Percentiles rank a stretch among this genome's conserved stretches.
Conservation (phyloP, 2,113 vertebrate species). For the Alligator sinensis region DNA sequence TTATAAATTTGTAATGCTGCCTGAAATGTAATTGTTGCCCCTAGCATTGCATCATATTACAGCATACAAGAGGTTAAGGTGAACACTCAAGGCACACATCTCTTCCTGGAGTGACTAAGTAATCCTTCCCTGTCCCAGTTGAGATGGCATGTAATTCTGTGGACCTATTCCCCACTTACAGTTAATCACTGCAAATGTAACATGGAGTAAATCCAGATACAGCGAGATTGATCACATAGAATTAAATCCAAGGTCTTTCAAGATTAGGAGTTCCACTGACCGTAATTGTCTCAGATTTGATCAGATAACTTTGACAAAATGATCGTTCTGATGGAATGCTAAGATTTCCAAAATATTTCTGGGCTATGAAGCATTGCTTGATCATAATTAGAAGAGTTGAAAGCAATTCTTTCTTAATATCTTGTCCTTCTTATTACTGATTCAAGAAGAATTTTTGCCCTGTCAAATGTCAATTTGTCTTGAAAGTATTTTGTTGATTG, state of each 20-base stretch:
- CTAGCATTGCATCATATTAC: background rate
- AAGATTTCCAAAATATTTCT: background rate
- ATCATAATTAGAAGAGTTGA: conserved; percentile 17
- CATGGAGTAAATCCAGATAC: conserved; percentile 10
- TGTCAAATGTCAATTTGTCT: conserved; percentile 17
- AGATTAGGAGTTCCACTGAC: conserved; percentile 41
- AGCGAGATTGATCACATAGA: background rate
- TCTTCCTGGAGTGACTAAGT: background rate
- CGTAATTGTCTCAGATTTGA: conserved; percentile 37
- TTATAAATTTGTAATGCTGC: background rate
- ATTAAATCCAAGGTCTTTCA: conserved; percentile 37
- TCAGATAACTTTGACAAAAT: background rate
- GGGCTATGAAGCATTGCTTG: background rate
- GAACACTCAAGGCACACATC: rapidly evolving
- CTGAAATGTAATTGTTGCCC: background rate
- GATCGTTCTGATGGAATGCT: background rate
- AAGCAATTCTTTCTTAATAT: conserved; percentile 37
- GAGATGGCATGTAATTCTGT: background rate
- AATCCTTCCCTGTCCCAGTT: background rate
- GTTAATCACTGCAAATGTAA: background rate
- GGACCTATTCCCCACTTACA: background rate
- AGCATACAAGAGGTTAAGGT: background rate
- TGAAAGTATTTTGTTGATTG: conserved; percentile 32
- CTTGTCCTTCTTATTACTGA: conserved; percentile 26
- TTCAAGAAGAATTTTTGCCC: background rate